Evolutionary conservation across 1,140 invertebrate genomes (phyloP), one percentile per base, ranked within the genome.

Genomic region (Pseudomyrmex dendroicus): DNA sequence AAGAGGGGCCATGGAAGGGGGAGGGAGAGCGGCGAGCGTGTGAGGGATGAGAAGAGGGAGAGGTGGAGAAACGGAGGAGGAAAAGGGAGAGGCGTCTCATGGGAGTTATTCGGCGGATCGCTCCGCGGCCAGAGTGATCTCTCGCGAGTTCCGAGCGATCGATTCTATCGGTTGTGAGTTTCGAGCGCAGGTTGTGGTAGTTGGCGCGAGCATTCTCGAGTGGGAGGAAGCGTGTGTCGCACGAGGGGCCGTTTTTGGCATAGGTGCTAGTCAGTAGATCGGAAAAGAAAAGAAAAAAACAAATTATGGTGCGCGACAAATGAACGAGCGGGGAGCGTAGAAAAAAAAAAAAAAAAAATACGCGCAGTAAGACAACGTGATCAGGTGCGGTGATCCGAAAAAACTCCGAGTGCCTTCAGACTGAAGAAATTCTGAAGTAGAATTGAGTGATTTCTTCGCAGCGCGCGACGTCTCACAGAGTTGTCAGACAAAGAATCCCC

Each of bases 101-200:
- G 82, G 88, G 87, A 89, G 87, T 89, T 89, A 89, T 89, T 89
- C 84, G 87, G 88, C 83, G 88, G 87, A 89, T 89, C 91, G 91
- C 90, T 91, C 82, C 87, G 90, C 90, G 90, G 87, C 87, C 86
- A 90, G 91, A 88, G 89, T 84, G 87, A 88, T 88, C 84, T 88
- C 84, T 88, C 80, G 80, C 77, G 87, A 87, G 86, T 88, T 82
- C 56, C 35, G 62, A 62, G 76, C 84, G 86, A 89, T 89, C 84
- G 84, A 86, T 89, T 73, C 88, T 85, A 89, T 89, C 86, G 86
- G 83, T 62, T 83, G 73, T 12, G 56, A 15, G 54, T 15, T 76
- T 76, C 15, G 54, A 76, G 63, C 84, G 59, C 46, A 64, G 10
- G 20, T 59, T 35, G 25, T 22, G 25, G 64, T 63, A 74, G 66